Evolutionary conservation across 2,113 vertebrate genomes (phyloP).

Genomic region (Osmerus eperlanus): DNA sequence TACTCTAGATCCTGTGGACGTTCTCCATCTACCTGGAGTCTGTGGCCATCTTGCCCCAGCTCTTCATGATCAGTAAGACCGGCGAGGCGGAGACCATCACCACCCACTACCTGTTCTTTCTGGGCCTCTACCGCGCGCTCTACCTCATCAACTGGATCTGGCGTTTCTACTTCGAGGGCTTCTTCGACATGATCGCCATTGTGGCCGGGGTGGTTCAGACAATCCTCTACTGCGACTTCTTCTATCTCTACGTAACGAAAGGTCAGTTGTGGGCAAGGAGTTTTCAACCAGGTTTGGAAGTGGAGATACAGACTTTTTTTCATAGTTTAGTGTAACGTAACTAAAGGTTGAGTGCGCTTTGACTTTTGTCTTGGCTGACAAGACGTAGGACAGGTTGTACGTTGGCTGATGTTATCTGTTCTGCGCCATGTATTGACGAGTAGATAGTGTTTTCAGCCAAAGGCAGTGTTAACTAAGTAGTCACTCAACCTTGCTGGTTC

Average conservation of each 20-base stretch:
- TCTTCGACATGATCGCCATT: slow-evolving; percentile 98
- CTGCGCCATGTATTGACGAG: neutral
- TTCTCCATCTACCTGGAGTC: slow-evolving; percentile 99
- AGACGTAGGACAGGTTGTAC: neutral
- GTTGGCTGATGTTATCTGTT: too few species aligned
- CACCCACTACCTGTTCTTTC: slow-evolving; percentile 97
- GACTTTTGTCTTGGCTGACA: neutral
- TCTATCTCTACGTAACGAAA: slow-evolving; percentile 99
- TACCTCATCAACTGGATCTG: slow-evolving; percentile 99
- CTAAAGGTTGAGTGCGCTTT: neutral
- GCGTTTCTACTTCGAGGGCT: slow-evolving; percentile 98
- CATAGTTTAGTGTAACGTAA: too few species aligned
- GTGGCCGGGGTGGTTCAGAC: slow-evolving; percentile 97
- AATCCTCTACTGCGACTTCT: slow-evolving; percentile 99
- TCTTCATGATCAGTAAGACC: slow-evolving; percentile 99
- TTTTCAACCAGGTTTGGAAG: too few species aligned
- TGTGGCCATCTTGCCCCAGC: slow-evolving; percentile 95
- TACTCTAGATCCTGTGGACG: slow-evolving; percentile 92
- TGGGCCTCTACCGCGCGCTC: slow-evolving; percentile 94
- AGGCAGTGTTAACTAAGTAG: neutral
- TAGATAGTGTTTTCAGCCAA: neutral
- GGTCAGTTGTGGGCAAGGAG: slow-evolving; percentile 67
- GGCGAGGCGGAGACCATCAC: slow-evolving; percentile 99
- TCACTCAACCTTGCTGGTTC: neutral
- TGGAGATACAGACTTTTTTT: too few species aligned